Evolutionary conservation across 2,113 vertebrate species (phyloP).

Genomic region (Oreocharis arfaki): DNA sequence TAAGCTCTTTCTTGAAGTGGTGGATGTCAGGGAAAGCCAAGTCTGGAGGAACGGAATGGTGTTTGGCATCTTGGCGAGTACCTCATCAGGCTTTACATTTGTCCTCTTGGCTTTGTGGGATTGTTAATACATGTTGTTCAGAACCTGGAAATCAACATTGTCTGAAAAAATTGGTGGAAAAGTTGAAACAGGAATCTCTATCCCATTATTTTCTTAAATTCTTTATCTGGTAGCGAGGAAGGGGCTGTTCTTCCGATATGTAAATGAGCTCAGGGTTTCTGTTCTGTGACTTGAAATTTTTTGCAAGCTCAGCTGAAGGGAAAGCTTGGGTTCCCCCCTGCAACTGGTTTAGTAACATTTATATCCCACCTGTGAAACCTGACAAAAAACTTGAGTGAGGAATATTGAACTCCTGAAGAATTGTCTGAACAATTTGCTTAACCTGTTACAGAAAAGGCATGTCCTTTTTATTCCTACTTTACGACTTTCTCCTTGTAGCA

Average conservation of each 20-base stretch:
- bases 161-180: not conserved
- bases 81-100: not conserved
- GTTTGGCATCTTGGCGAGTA: not conserved
- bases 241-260: not conserved
- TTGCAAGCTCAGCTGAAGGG: not conserved
- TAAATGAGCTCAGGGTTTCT: not conserved
- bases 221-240: not conserved
- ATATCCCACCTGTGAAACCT: not conserved
- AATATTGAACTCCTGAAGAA: not conserved
- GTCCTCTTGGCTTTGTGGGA: not conserved
- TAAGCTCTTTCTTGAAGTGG: not conserved
- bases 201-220: not conserved
- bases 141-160: not conserved
- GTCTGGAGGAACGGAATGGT: not conserved
- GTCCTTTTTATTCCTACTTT: not conserved
- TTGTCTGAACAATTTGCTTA: not conserved
- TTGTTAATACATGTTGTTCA: not conserved
- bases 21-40: not conserved
- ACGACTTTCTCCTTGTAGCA: not conserved
- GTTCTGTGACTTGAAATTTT: not conserved
- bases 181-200: not conserved
- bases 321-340: not conserved
- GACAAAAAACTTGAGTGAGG: not conserved
- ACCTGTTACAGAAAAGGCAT: not conserved
- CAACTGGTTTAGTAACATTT: not conserved